A percentile compares a stretch with the other conserved stretches of the same genome.
Evolutionary conservation across 2,797 vertebrate genomes (phyloP).

Genomic region (Cercopithecus neglectus): DNA sequence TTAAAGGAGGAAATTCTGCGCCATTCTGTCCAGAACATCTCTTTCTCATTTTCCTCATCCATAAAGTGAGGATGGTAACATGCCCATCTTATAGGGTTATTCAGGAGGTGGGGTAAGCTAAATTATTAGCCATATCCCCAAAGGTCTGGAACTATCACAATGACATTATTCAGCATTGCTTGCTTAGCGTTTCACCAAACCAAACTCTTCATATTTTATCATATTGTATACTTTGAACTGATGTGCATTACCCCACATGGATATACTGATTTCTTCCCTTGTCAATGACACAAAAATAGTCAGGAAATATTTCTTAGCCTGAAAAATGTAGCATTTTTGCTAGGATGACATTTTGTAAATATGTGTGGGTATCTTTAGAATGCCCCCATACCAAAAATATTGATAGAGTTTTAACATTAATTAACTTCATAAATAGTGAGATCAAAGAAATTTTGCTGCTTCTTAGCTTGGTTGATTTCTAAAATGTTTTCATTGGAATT

Average conservation of each 20-base stretch:
- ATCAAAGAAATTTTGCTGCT: not conserved
- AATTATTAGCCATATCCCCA: not conserved
- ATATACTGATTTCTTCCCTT: not conserved
- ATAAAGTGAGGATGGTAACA: not conserved
- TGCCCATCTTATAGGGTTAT: not conserved
- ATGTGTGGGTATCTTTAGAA: not conserved
- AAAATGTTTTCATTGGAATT: not conserved
- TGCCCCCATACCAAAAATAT: not conserved
- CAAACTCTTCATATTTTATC: not conserved
- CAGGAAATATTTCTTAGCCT: not conserved
- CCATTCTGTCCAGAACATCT: not conserved
- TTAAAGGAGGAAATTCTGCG: not conserved
- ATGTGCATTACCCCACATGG: not conserved
- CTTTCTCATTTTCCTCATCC: not conserved
- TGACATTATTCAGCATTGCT: not conserved
- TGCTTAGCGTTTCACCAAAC: not conserved
- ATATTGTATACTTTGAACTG: not conserved
- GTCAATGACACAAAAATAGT: not conserved
- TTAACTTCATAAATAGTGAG: not conserved
- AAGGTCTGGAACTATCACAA: not conserved
- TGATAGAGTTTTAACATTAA: slow-evolving; percentile 17
- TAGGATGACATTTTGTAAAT: not conserved
- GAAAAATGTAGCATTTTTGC: not conserved
- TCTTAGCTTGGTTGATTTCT: not conserved
- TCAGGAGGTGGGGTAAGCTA: not conserved